Conservation (phyloP, 1,140 invertebrate genomes). For the Probaryconus sp. region DNA sequence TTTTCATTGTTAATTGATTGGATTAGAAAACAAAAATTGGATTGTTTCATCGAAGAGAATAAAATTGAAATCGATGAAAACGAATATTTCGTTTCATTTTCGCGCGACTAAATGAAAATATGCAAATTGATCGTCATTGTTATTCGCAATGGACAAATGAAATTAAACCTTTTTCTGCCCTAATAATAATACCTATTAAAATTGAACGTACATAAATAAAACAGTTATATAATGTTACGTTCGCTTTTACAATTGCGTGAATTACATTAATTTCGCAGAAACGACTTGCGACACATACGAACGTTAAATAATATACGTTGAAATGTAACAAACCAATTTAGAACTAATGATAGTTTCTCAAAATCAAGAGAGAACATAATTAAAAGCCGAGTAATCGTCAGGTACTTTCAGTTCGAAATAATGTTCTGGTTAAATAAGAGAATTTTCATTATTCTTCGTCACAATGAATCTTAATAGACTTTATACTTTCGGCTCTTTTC, state of each 20-base stretch:
- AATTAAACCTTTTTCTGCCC: neutral
- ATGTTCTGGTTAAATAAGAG: constrained; percentile 8
- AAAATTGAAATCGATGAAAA: too few species aligned
- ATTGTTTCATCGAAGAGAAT: too few species aligned
- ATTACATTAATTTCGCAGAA: constrained; percentile 13
- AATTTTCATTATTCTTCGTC: constrained; percentile 15
- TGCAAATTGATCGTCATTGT: too few species aligned
- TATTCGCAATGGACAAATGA: neutral
- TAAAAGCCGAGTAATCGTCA: constrained; percentile 1
- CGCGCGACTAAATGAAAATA: too few species aligned
- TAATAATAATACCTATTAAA: neutral
- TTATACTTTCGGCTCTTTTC: constrained; percentile 26
- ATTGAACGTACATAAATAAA: constrained; percentile 12
- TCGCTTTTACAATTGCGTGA: constrained; percentile 16
- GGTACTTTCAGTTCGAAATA: constrained; percentile 3
- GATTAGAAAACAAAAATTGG: too few species aligned
- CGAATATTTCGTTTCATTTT: too few species aligned
- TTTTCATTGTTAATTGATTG: too few species aligned
- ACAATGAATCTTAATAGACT: constrained; percentile 24
- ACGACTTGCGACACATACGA: constrained; percentile 14
- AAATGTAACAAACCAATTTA: neutral
- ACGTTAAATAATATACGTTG: constrained; percentile 28
- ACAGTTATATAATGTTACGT: constrained; percentile 13
- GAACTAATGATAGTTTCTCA: neutral
- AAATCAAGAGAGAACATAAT: constrained; percentile 26